These are phyloP conservation scores for Etia nguti DNA, from an alignment of 2,113 vertebrate species.

Conservation along the genomic window DNA sequence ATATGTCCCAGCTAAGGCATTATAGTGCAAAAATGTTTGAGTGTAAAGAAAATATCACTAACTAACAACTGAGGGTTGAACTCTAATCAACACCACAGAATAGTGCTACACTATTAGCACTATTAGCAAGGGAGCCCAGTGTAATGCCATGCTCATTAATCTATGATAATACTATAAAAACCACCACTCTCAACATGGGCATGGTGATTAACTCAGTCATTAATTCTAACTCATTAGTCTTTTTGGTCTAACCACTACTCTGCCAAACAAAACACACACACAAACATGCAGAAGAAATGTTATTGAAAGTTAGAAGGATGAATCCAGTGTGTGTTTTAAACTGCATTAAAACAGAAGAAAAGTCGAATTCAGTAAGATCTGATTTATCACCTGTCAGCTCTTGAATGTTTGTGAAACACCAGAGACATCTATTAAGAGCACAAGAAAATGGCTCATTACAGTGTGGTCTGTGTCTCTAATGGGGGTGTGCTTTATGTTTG, in stretches of 20 bases:
- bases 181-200: conserved; percentile 8
- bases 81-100: not conserved
- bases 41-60: not conserved
- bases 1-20: not conserved
- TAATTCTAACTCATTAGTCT: conserved; percentile 26
- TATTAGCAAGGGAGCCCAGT: conserved; percentile 20
- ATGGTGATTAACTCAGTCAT: conserved; percentile 35
- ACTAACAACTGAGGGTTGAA: not conserved
- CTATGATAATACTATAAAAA: conserved; percentile 39
- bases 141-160: conserved; percentile 41
- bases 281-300: not conserved
- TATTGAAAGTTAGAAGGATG: not conserved
- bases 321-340: not conserved
- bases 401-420: not conserved
- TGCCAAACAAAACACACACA: conserved; percentile 1
- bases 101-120: not conserved
- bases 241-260: not conserved
- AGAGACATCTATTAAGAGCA: not conserved
- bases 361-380: not conserved
- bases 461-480: not conserved
- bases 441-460: not conserved
- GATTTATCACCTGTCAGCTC: not conserved
- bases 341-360: not conserved
- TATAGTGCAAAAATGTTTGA: not conserved
- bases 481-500: not conserved